Base-by-base conservation (phyloP, 2,797 vertebrate species). In the Eurystomus glaucurus region DNA sequence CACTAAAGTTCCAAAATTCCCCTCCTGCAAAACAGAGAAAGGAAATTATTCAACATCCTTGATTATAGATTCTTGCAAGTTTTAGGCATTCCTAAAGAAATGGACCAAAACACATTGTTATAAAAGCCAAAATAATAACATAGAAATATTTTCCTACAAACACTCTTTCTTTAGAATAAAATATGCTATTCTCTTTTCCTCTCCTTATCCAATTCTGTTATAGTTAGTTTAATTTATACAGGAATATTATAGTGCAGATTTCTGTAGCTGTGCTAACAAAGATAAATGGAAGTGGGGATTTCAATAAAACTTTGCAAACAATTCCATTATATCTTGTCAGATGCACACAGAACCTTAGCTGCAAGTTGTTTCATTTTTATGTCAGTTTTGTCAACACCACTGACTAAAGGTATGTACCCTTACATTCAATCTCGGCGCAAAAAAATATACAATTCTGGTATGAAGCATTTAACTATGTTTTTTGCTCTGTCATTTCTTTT, bases 221-320 rank as follows among this genome's bases (percentile, higher is more conserved):
- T 48, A 97, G 54, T 87, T 97, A 79, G 26, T 64, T 94, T 95
- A 97, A 97, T 97, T 97, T 98, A 96, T 95, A 97, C 45, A 93
- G 82, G 80, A 98, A 97, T 97, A 95, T 89, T 97, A 94, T 94
- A 92, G 85, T 35, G 3, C 78, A 95, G 82, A 96, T 97, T 98
- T 98, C 82, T 92, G 74, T 94, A 79, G 76, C 97, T 98, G 88
- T 98, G 96, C 93, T 98, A 98, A 98, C 96, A 98, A 97, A 98
- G 97, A 98, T 97, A 98, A 98, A 98, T 97, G 97, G 97, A 98
- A 98, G 89, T 16, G 85, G 51, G 75, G 41, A 98, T 96, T 98
- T 97, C 96, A 98, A 98, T 97, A 98, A 97, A 98, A 97, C 97
- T 98, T 98, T 97, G 95, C 97, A 98, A 98, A 98, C 97, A 98